These are phyloP conservation scores for Eupithecia pulchellata DNA, from an alignment of 2,888 invertebrate species.

Conservation along the genomic window DNA sequence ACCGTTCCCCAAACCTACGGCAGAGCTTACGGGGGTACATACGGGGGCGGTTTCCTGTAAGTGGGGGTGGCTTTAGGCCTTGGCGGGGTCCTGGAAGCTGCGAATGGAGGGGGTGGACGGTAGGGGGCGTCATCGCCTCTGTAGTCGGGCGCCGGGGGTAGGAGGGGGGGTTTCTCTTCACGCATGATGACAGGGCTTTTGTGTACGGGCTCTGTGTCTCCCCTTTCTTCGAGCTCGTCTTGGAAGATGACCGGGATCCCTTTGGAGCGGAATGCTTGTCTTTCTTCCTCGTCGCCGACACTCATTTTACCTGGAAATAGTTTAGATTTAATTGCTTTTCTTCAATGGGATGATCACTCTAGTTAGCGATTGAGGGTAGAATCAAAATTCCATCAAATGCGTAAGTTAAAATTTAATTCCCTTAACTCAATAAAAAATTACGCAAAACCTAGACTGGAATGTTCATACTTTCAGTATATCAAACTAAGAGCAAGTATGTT, in stretches of 20 bases:
- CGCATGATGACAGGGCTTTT: slow-evolving; percentile 97
- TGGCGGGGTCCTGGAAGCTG: slow-evolving; percentile 90
- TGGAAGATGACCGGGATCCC: slow-evolving; percentile 98
- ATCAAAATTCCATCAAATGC: not conserved
- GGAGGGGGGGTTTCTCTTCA: slow-evolving; percentile 96
- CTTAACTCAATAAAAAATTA: not conserved
- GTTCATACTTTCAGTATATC: not conserved
- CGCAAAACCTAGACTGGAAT: not conserved
- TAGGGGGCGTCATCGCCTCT: slow-evolving; percentile 90
- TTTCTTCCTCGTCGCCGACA: slow-evolving; percentile 90
- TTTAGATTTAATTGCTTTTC: not conserved
- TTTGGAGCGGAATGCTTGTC: slow-evolving; percentile 93
- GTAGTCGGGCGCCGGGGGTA: slow-evolving; percentile 91
- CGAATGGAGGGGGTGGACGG: slow-evolving; percentile 95
- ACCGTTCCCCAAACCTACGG: slow-evolving; percentile 9
- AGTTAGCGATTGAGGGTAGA: not conserved
- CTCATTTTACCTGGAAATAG: slow-evolving; percentile 87
- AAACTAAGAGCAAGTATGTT: not conserved
- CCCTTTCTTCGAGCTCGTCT: slow-evolving; percentile 97
- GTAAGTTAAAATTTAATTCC: not conserved
- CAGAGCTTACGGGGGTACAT: slow-evolving; percentile 94
- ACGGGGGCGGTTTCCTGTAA: slow-evolving; percentile 98
- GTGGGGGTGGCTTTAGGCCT: slow-evolving; percentile 94
- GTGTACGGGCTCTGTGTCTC: slow-evolving; percentile 93
- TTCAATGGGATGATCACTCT: not conserved